Evolutionary conservation across 2,113 vertebrate species (phyloP).

Genomic region (Balaeniceps rex): DNA sequence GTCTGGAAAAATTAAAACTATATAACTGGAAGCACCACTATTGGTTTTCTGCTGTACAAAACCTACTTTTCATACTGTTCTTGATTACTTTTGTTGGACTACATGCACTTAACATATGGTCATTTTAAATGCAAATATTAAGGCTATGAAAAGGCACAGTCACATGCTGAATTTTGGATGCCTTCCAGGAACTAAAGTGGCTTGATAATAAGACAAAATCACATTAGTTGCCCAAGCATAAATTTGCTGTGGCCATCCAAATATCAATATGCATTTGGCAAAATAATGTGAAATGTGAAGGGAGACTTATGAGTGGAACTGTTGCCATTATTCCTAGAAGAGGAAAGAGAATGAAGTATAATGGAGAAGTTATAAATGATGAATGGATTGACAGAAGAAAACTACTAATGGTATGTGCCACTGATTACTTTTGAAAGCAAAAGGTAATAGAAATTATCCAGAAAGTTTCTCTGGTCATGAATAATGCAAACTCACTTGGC

Average conservation of each 20-base stretch:
- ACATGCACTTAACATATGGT: neutral
- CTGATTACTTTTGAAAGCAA: slow-evolving; percentile 27
- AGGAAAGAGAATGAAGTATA: neutral
- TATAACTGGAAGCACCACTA: neutral
- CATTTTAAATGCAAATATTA: slow-evolving; percentile 54
- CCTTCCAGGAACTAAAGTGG: neutral
- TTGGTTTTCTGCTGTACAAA: neutral
- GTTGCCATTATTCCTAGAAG: neutral
- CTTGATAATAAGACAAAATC: slow-evolving; percentile 24
- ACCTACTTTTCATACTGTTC: neutral
- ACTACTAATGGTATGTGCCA: neutral
- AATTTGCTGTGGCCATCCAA: neutral
- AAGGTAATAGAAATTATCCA: neutral
- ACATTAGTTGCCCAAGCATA: neutral
- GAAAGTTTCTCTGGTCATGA: neutral
- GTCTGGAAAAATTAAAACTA: neutral
- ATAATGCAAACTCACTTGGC: neutral
- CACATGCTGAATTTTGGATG: neutral
- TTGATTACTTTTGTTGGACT: slow-evolving; percentile 21
- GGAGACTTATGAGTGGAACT: neutral
- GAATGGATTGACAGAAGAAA: neutral
- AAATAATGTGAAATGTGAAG: neutral
- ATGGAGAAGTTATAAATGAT: neutral
- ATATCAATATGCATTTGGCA: slow-evolving; percentile 23
- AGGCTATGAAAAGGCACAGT: neutral